Conservation (phyloP, 2,113 vertebrate species). For the Bos indicus region DNA sequence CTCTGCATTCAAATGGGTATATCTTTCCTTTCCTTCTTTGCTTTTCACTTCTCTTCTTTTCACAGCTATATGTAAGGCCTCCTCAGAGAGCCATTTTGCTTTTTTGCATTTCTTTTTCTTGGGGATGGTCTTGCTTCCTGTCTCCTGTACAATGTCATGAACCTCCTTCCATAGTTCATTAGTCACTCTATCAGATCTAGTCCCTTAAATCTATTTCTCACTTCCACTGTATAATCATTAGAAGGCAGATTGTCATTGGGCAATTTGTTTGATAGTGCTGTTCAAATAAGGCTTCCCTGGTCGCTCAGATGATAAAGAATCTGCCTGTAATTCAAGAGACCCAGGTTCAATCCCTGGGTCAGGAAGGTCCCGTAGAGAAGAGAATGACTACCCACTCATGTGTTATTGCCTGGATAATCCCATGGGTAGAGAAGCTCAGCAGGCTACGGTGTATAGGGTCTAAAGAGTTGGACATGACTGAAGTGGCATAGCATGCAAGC, state of each 20-base stretch:
- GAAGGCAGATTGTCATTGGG: background rate
- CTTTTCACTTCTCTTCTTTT: background rate
- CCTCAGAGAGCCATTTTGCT: background rate
- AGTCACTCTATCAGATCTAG: background rate
- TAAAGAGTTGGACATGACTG: background rate
- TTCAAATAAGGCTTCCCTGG: background rate
- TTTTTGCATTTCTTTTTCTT: background rate
- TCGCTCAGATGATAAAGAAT: background rate
- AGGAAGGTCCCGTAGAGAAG: background rate
- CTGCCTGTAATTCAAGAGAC: background rate
- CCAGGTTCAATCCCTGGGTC: background rate
- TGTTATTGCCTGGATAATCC: background rate
- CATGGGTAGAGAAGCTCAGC: background rate
- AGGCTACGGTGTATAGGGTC: background rate
- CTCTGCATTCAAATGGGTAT: background rate
- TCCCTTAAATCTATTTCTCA: background rate
- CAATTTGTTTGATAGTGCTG: background rate
- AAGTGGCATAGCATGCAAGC: background rate
- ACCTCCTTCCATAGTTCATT: background rate
- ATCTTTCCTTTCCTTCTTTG: background rate
- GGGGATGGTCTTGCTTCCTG: background rate
- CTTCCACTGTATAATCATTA: background rate
- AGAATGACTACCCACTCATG: background rate
- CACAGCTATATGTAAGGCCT: background rate
- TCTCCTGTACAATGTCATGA: background rate